Percentiles rank a stretch among this genome's conserved stretches.
These are phyloP conservation scores for Gambusia holbrooki DNA, from an alignment of 2,113 vertebrate species.

Conservation along the genomic window DNA sequence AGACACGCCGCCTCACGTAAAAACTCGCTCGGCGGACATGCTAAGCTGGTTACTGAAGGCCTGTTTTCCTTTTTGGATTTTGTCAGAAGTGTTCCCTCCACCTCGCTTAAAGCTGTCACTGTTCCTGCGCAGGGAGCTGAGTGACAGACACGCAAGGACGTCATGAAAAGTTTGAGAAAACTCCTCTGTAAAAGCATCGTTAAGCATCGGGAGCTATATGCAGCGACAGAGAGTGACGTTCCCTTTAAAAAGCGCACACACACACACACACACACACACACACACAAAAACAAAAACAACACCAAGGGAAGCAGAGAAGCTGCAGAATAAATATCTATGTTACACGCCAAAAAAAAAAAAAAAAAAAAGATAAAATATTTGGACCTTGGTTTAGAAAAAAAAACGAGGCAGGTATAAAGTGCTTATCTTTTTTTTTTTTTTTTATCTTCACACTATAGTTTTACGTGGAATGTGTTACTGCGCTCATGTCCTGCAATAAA, in stretches of 20 bases:
- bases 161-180: slow-evolving; percentile 57
- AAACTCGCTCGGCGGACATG: slow-evolving; percentile 33
- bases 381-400: slow-evolving; percentile 41
- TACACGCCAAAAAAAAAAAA: neutral
- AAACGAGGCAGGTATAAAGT: slow-evolving; percentile 5
- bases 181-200: slow-evolving; percentile 51
- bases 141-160: slow-evolving; percentile 61
- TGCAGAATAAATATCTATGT: slow-evolving; percentile 25
- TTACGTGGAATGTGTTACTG: slow-evolving; percentile 30
- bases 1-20: neutral
- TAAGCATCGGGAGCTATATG: slow-evolving; percentile 43
- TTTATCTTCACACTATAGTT: neutral
- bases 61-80: slow-evolving; percentile 33
- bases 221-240: slow-evolving; percentile 46
- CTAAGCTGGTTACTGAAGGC: slow-evolving; percentile 47
- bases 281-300: neutral
- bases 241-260: slow-evolving; percentile 30
- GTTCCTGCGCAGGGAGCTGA: slow-evolving; percentile 53
- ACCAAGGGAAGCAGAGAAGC: slow-evolving; percentile 18
- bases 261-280: neutral
- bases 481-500: slow-evolving; percentile 14
- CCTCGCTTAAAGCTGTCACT: slow-evolving; percentile 55
- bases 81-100: slow-evolving; percentile 49
- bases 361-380: slow-evolving; percentile 24
- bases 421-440: slow-evolving; percentile 8